phyloP scores from a whole-genome alignment of 2,797 vertebrate genomes.

The Muraenolepis orangiensis region DNA sequence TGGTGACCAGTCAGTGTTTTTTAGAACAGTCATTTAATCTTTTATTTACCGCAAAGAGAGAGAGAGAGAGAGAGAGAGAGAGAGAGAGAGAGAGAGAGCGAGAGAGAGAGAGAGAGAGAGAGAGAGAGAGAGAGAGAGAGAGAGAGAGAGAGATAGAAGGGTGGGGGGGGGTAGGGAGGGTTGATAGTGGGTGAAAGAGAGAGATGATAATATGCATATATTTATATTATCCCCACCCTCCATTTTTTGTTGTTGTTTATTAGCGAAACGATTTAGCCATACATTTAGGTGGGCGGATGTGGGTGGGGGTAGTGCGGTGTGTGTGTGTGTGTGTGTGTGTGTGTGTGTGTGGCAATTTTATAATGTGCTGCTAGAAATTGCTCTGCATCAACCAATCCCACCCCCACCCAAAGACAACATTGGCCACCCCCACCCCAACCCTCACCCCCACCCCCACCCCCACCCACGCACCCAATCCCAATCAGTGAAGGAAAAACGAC shows the following conservation, averaged over 20 bases:
- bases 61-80: slow-evolving; percentile 69
- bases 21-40: slow-evolving; percentile 92
- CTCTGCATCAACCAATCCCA: slow-evolving; percentile 62
- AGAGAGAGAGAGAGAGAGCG: slow-evolving; percentile 78
- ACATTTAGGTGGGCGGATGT: slow-evolving; percentile 29
- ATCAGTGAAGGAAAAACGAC: slow-evolving; percentile 67
- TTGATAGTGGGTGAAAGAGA: slow-evolving; percentile 72
- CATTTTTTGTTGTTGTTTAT: slow-evolving; percentile 69
- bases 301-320: slow-evolving; percentile 58
- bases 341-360: slow-evolving; percentile 53
- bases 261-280: slow-evolving; percentile 70
- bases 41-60: slow-evolving; percentile 88
- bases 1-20: slow-evolving; percentile 89
- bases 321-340: not conserved
- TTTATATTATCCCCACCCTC: slow-evolving; percentile 73
- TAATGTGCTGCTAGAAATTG: slow-evolving; percentile 73
- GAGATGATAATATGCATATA: slow-evolving; percentile 76
- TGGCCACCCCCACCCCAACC: slow-evolving; percentile 54
- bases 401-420: slow-evolving; percentile 60
- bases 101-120: slow-evolving; percentile 75
- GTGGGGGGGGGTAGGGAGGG: slow-evolving; percentile 75
- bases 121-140: slow-evolving; percentile 55
- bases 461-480: too few species aligned
- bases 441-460: slow-evolving; percentile 59
- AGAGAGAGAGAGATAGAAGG: slow-evolving; percentile 36